A percentile compares a stretch with the other conserved stretches of the same genome.
Conservation (phyloP, 2,113 vertebrate species). For the Lophotis ruficrista region DNA sequence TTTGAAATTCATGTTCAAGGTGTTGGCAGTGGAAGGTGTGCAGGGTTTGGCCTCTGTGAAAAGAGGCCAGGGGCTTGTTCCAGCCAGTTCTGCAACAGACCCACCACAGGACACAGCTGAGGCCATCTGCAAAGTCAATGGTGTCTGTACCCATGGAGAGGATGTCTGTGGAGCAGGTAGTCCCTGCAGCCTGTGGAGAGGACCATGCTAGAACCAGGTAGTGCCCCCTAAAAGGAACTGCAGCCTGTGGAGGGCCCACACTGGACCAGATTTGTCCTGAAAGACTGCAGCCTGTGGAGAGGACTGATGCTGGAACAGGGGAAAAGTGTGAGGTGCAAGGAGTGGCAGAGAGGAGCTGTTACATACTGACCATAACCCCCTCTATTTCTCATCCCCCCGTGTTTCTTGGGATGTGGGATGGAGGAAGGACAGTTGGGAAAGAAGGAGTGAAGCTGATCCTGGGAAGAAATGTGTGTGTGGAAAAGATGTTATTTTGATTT, state of each 20-base stretch:
- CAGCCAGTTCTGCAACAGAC: not conserved
- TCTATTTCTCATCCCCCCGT: fast-evolving
- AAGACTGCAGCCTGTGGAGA: not conserved
- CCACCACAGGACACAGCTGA: not conserved
- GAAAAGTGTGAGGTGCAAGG: not conserved
- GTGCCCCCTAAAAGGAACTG: not conserved
- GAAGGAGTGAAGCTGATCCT: not conserved
- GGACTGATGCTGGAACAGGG: not conserved
- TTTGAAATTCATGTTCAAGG: not conserved
- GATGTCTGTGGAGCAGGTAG: not conserved
- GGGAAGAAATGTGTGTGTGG: fast-evolving
- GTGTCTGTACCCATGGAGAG: too few species aligned
- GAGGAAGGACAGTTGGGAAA: not conserved
- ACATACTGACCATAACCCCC: not conserved
- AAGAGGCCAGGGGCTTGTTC: not conserved
- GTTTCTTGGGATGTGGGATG: not conserved
- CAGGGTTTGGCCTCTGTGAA: not conserved
- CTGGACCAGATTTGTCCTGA: not conserved
- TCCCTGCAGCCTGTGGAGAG: not conserved
- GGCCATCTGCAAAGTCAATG: not conserved
- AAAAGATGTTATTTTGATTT: not conserved
- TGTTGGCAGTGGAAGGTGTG: not conserved
- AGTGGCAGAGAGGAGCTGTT: not conserved
- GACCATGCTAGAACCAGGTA: not conserved
- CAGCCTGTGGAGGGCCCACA: not conserved